Evolutionary conservation across 2,888 invertebrate genomes (phyloP), one percentile per base, ranked within the genome.

Genomic region (Chrysotoxum bicinctum): DNA sequence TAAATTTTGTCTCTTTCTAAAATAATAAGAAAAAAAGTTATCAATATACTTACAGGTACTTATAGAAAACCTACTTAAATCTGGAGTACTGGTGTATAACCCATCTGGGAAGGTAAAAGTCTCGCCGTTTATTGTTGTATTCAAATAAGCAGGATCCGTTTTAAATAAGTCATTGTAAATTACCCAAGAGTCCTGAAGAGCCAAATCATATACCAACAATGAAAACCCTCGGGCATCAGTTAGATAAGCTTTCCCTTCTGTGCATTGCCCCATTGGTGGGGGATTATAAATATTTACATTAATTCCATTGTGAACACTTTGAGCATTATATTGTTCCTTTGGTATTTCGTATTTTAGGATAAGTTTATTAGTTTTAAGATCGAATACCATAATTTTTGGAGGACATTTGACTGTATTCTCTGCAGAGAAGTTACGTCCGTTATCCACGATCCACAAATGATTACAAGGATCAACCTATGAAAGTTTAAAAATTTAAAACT

Each of bases 171-270:
- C 66, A 45, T 73, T 86, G 14, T 6, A 43, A 12, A 82, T 86
- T 16, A 69, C 58, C 86, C 86, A 82, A 14, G 81, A 81, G 12
- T 21, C 19, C 2, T 1, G 9, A 1, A 1, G 9, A 12, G 30
- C 52, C n/a, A 82, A 7, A 1, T 78, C 83, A 10, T 58, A 77
- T 1, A 86, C 74, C 19, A 86, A 12, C 19, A 95, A 89, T 2
- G 93, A 93, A 88, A 92, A 93, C 0, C 93, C 93, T 19, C 93
- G 93, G 0, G 94, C 94, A 89, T 95, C 95, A 0, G 95, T 94
- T 37, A 94, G 91, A 88, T 95, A 95, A 0, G 94, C 94, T 87
- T 93, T 94, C 0, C 94, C 93, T 70, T 94, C 92, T 6, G 88
- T 87, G 87, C 95, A 95, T 19, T 90, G 87, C 3, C 90, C 90